A percentile compares a stretch with the other conserved stretches of the same genome.
Conservation (phyloP, 2,797 vertebrate species). For the Channa striata region DNA sequence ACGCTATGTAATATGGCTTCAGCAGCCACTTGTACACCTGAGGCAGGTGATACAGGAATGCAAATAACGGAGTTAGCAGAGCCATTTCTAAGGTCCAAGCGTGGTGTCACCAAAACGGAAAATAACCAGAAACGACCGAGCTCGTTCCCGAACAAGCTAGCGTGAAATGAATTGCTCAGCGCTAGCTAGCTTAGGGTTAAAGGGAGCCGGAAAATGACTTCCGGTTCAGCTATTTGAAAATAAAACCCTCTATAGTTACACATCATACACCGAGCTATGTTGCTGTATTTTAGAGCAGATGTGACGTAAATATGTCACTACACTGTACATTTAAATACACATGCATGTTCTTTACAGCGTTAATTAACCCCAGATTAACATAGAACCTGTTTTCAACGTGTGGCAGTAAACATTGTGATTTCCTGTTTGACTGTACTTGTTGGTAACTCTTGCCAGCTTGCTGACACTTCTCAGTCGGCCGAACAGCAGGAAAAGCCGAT, state of each 20-base stretch:
- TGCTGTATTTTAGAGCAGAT: background rate
- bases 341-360: too few species aligned
- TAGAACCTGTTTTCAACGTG: too few species aligned
- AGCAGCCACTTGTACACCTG: constrained; percentile 93
- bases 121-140: background rate
- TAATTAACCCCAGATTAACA: too few species aligned
- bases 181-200: background rate
- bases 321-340: too few species aligned
- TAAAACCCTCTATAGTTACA: constrained; percentile 8
- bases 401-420: rapidly evolving
- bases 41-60: constrained; percentile 90
- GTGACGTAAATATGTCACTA: background rate
- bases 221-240: constrained; percentile 13
- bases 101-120: background rate
- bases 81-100: constrained; percentile 81
- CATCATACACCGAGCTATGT: background rate
- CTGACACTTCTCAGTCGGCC: constrained; percentile 15
- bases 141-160: constrained; percentile 12
- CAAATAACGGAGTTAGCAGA: constrained; percentile 89
- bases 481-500: constrained; percentile 8
- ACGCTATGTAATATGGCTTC: constrained; percentile 91
- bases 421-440: background rate
- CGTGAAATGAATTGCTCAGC: background rate
- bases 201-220: background rate
- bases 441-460: constrained; percentile 7